Evolutionary conservation across 2,113 vertebrate genomes (phyloP).

Genomic region (Hydropotes inermis): DNA sequence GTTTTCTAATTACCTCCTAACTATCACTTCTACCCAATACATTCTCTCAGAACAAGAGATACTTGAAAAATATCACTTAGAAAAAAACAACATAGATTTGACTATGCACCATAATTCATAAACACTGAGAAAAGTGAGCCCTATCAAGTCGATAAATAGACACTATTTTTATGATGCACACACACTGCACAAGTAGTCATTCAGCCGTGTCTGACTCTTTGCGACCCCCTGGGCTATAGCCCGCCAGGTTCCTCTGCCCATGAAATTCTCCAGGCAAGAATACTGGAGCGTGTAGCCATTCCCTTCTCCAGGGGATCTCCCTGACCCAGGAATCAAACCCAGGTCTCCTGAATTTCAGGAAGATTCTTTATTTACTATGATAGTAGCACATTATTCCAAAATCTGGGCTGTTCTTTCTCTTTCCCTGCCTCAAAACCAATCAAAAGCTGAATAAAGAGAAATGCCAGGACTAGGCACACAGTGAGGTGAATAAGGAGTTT

Average conservation of each 20-base stretch:
- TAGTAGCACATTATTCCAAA: neutral
- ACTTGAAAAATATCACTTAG: neutral
- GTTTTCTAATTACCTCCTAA: neutral
- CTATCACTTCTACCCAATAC: neutral
- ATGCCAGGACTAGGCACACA: neutral
- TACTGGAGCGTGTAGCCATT: neutral
- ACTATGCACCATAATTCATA: neutral
- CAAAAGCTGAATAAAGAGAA: neutral
- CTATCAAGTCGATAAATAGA: neutral
- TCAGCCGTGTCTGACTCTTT: neutral
- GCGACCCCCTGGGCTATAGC: fast-evolving
- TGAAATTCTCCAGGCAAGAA: neutral
- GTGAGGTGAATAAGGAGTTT: neutral
- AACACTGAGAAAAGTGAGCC: neutral
- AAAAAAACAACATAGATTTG: neutral
- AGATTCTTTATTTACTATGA: neutral
- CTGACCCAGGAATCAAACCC: neutral
- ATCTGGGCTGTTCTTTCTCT: neutral
- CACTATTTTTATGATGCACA: neutral
- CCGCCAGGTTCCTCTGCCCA: neutral
- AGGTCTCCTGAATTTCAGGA: neutral
- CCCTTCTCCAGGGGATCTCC: neutral
- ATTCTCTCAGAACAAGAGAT: neutral
- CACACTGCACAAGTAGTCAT: neutral
- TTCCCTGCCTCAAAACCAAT: neutral